Evolutionary conservation across 2,113 vertebrate genomes (phyloP).

Genomic region (Erythrolamprus reginae): DNA sequence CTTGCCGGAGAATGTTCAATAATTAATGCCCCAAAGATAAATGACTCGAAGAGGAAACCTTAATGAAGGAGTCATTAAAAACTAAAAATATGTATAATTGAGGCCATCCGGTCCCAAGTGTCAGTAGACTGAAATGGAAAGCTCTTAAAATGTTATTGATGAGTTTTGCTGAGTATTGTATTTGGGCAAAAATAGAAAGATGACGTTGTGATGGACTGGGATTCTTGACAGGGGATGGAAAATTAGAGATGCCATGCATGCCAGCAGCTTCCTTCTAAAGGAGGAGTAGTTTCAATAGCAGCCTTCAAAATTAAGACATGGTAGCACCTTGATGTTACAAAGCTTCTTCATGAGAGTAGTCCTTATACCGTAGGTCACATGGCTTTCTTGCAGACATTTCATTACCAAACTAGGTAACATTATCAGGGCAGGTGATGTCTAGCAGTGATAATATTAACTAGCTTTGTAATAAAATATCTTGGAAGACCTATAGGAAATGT

Average conservation of each 20-base stretch:
- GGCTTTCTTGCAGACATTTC: too few relatives aligned
- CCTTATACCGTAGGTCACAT: background rate
- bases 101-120: constrained; percentile 48
- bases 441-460: too few relatives aligned
- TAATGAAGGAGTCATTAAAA: constrained; percentile 63
- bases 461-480: too few relatives aligned
- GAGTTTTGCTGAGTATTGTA: constrained; percentile 49
- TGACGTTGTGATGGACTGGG: constrained; percentile 39
- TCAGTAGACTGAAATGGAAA: constrained; percentile 43
- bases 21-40: constrained; percentile 56
- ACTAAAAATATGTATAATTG: constrained; percentile 38
- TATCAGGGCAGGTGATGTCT: too few relatives aligned
- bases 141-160: constrained; percentile 53
- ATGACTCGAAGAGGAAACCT: constrained; percentile 55
- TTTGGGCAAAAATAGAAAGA: constrained; percentile 39
- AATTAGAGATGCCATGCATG: background rate
- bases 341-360: background rate
- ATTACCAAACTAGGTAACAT: too few relatives aligned
- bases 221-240: background rate
- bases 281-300: background rate
- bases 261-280: background rate
- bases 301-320: background rate
- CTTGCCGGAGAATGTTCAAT: constrained; percentile 53
- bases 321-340: background rate
- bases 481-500: background rate